A percentile compares a stretch with the other conserved stretches of the same genome.
Evolutionary conservation across 2,888 invertebrate species (phyloP).

Genomic region (Antitype chi): DNA sequence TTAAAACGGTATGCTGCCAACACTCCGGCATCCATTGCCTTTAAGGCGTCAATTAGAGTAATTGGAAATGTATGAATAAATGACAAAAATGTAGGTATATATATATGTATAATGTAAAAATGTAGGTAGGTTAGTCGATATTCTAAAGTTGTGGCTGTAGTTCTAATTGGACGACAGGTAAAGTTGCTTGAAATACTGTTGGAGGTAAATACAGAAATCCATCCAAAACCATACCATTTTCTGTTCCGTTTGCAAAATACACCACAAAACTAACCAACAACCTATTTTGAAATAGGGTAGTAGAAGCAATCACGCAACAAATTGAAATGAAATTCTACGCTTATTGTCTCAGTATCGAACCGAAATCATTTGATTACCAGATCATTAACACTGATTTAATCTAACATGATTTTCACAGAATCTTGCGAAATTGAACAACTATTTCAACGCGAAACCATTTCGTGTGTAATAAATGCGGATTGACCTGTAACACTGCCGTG

Average conservation of each 20-base stretch:
- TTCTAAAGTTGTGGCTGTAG: background rate
- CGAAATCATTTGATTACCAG: slow-evolving; percentile 47
- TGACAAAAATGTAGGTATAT: slow-evolving; percentile 9
- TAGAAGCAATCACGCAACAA: slow-evolving; percentile 30
- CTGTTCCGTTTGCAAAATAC: background rate
- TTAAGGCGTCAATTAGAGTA: slow-evolving; percentile 48
- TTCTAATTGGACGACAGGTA: slow-evolving; percentile 11
- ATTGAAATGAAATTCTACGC: slow-evolving; percentile 53
- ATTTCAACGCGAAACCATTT: slow-evolving; percentile 51
- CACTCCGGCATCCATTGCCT: slow-evolving; percentile 35
- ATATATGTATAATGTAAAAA: too few species aligned
- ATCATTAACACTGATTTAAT: slow-evolving; percentile 60
- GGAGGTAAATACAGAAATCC: background rate
- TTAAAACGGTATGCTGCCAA: slow-evolving; percentile 39
- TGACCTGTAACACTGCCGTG: slow-evolving; percentile 55
- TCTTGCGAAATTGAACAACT: slow-evolving; percentile 53
- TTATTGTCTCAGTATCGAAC: slow-evolving; percentile 50
- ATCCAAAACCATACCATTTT: background rate
- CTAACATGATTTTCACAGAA: slow-evolving; percentile 43
- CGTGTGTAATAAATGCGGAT: slow-evolving; percentile 45
- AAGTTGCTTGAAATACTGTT: background rate
- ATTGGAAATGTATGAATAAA: slow-evolving; percentile 36
- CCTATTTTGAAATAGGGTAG: slow-evolving; percentile 16
- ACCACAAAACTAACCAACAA: slow-evolving; percentile 5
- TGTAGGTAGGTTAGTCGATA: slow-evolving; percentile 1